Percentiles rank a stretch among this genome's conserved stretches.
Evolutionary conservation across 2,888 invertebrate genomes (phyloP).

Genomic region (Cephalotes varians): DNA sequence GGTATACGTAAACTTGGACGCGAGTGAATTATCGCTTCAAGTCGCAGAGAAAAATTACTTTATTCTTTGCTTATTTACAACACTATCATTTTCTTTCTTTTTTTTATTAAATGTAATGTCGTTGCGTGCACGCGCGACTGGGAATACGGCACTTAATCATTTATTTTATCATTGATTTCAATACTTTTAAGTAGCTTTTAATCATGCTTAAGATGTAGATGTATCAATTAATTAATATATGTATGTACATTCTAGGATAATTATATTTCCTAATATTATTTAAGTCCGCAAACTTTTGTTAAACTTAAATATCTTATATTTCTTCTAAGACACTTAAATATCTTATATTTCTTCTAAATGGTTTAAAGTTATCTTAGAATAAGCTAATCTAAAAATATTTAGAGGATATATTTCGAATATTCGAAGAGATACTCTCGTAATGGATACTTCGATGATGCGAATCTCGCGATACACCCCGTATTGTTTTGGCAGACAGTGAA

Average conservation of each 20-base stretch:
- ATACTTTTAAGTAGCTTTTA: neutral
- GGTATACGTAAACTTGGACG: conserved; percentile 31
- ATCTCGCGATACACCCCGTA: neutral
- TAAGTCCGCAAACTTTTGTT: no score
- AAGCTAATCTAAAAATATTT: neutral
- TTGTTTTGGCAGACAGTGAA: conserved; percentile 40
- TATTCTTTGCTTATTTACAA: neutral
- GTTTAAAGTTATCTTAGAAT: neutral
- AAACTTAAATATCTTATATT: no score
- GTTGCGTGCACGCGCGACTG: neutral
- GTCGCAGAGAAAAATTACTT: neutral
- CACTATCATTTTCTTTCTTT: neutral
- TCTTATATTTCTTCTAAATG: no score
- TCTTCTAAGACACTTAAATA: no score
- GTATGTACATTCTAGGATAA: neutral
- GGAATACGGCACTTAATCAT: neutral
- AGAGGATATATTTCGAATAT: neutral
- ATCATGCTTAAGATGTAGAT: neutral
- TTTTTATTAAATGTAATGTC: neutral
- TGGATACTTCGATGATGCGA: neutral
- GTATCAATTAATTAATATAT: neutral
- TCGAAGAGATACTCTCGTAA: neutral
- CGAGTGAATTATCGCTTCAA: conserved; percentile 25
- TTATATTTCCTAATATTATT: neutral
- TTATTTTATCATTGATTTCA: neutral